Evolutionary conservation across 2,113 vertebrate species (phyloP), one percentile per base, ranked within the genome.

Genomic region (Eublepharis macularius): DNA sequence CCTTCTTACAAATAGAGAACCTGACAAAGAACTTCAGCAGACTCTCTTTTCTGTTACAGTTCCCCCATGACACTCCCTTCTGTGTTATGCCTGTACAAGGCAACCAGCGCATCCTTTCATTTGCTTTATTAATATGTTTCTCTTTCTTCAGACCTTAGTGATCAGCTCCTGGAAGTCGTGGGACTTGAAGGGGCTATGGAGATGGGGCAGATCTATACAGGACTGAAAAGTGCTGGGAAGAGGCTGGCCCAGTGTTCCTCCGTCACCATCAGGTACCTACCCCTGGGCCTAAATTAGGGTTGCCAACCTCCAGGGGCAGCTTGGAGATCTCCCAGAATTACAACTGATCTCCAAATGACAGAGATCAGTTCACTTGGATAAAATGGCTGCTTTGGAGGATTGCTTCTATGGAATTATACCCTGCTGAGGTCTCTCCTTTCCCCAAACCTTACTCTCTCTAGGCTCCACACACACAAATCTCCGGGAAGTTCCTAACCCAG

Each of bases 171-270:
- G 90, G 98, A 99, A 94, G 98, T 99, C 88, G 98, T 99, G 54
- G 98, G 98, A 39, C 97, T 99, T 41, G 98, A 99, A 80, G 98
- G 98, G 2, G 98, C 98, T 0, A 99, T 99, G 93, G 98, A 99
- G 90, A 99, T 99, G 98, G 98, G 98, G 4, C 98, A 99, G 97
- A 99, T 99, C 97, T 99, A 99, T 96, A 99, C 98, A 0, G 98
- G 98, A 74, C 96, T 99, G 93, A 99, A 99, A 96, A 99, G 98
- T 0, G 98, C 98, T 0, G 98, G 98, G 26, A 98, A 96, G 90
- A 96, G 98, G 17, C 95, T 99, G 90, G 98, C 98, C 41, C 98
- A 99, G 95, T 99, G 98, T 51, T 92, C 97, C 0, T 98, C 93
- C 0, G 97, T 99, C 92, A 97, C 95, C 84, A 97, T 99, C 97